Percentiles rank a stretch among this genome's conserved stretches.
phyloP scores from a whole-genome alignment of 2,113 vertebrate species.

The Pelobates fuscus region DNA sequence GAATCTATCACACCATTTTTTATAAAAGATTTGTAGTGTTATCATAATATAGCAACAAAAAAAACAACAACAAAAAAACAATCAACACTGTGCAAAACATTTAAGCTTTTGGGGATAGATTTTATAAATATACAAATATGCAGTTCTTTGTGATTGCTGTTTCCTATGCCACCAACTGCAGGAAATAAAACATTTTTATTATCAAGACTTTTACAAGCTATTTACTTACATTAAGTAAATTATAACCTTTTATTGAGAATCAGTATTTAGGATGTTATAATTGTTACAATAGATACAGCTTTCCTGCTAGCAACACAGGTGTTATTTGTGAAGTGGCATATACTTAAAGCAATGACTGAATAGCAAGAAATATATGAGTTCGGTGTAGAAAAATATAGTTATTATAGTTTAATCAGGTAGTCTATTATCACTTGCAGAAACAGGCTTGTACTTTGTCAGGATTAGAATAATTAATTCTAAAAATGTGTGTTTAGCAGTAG shows the following conservation, averaged over 20 bases:
- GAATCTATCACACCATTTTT: too few species aligned
- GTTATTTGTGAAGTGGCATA: constrained; percentile 32
- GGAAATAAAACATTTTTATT: background rate
- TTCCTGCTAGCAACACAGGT: constrained; percentile 37
- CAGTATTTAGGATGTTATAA: constrained; percentile 38
- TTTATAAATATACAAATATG: too few species aligned
- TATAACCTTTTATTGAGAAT: background rate
- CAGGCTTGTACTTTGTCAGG: background rate
- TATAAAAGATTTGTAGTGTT: too few species aligned
- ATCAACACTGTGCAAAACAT: too few species aligned
- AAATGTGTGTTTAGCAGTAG: constrained; percentile 17
- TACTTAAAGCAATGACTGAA: constrained; percentile 32
- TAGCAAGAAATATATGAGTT: constrained; percentile 25
- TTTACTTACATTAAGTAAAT: constrained; percentile 13
- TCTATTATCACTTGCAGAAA: constrained; percentile 16
- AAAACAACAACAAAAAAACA: too few species aligned
- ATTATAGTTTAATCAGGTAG: constrained; percentile 39
- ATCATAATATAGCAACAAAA: too few species aligned
- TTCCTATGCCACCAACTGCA: background rate
- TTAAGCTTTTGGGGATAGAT: too few species aligned
- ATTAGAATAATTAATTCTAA: constrained; percentile 34
- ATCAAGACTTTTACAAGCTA: constrained; percentile 11
- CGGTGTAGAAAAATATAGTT: constrained; percentile 38
- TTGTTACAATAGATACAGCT: constrained; percentile 35
- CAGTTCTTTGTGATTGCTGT: background rate